Base-by-base conservation (phyloP, 2,888 invertebrate species). In the Fragum whitleyi region DNA sequence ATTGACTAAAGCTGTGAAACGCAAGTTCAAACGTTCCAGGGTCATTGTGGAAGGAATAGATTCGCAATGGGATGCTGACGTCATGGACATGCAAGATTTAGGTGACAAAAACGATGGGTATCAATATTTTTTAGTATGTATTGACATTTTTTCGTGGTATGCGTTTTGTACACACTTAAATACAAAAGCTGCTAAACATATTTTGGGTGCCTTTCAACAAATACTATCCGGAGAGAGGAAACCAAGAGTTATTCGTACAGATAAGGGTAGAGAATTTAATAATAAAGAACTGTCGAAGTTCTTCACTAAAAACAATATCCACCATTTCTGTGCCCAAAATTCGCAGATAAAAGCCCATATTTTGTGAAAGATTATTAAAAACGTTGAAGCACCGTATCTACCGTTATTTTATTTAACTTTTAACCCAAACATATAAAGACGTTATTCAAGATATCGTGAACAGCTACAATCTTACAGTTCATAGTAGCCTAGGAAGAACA, bases 381-480 rank as follows among this genome's bases (percentile, higher is more conserved):
- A 76, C 76, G 19, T 14, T 73, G 5, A 73, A 73, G 29, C 73
- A 61, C 9, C 23, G 61, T 32, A 16, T 77, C 7, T 77, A 57
- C 67, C 57, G 77, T 26, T 77, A 71, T 32, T 57, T 77, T 26
- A 61, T 80, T 16, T 72, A 75, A 36, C 53, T 67, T 16, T 55
- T 65, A 59, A 68, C 75, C 5, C 47, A 16, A 11, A 36, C 69
- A 19, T 80, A 80, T 39, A 47, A 76, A 2, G 68, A 80, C 32
- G 51, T 67, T 1, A 61, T 80, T 16, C 29, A 32, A 32, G 71
- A 76, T 16, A 42, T 80, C 1, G 72, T 80, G 0, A 29, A 36
- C 9, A 80, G 80, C 21, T 80, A 80, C 68, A 80, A 80, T 32
- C 57, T 68, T 21, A 80, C 80, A 5, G 51, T n/a, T 14, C 80